phyloP scores from a whole-genome alignment of 2,797 vertebrate genomes.

The Dendrocincla fuliginosa region DNA sequence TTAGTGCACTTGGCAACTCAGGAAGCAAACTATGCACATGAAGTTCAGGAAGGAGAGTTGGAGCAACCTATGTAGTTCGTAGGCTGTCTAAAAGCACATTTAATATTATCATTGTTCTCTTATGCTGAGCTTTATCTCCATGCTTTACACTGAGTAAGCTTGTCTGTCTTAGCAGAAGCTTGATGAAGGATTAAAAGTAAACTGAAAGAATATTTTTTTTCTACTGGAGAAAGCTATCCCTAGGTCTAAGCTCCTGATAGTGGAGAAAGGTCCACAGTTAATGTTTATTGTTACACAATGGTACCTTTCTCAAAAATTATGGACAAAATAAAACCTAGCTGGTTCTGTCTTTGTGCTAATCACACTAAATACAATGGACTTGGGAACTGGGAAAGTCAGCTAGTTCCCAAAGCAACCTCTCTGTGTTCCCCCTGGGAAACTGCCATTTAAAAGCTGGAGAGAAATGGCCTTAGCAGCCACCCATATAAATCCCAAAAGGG shows the following conservation, averaged over 20 bases:
- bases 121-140: background rate
- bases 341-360: background rate
- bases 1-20: background rate
- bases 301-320: background rate
- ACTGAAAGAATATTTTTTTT: background rate
- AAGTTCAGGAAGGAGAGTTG: background rate
- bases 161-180: background rate
- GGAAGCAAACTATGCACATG: fast-evolving
- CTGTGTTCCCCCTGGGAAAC: background rate
- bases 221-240: background rate
- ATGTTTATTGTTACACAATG: background rate
- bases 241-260: background rate
- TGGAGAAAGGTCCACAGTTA: background rate
- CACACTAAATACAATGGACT: background rate
- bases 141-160: background rate
- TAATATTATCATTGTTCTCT: background rate
- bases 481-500: background rate
- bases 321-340: background rate
- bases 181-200: background rate
- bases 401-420: background rate
- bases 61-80: background rate
- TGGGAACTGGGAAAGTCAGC: background rate
- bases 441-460: background rate
- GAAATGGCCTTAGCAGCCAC: background rate
- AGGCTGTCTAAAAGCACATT: background rate